Evolutionary conservation across 2,113 vertebrate species (phyloP).

Genomic region (Sinocyclocheilus rhinocerous): DNA sequence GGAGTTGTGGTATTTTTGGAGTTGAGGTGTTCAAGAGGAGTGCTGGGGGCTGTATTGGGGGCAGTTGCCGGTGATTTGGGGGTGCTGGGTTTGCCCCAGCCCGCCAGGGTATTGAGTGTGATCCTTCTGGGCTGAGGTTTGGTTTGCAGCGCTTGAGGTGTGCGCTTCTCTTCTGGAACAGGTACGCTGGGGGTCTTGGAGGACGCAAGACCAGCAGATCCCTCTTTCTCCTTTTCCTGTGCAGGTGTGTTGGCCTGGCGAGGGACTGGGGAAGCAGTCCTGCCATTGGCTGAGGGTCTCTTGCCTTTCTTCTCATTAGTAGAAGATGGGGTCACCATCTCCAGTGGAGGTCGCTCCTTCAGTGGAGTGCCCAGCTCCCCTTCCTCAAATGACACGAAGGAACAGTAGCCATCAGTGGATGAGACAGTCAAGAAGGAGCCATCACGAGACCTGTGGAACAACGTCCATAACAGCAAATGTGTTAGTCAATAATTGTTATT

Average conservation of each 20-base stretch:
- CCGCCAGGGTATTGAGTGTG: slow-evolving; percentile 87
- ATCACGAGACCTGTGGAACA: slow-evolving; percentile 85
- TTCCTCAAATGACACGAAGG: slow-evolving; percentile 90
- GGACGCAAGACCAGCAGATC: slow-evolving; percentile 29
- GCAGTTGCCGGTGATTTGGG: slow-evolving; percentile 61
- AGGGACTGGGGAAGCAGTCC: slow-evolving; percentile 64
- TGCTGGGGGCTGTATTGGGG: slow-evolving; percentile 59
- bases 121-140: slow-evolving; percentile 84
- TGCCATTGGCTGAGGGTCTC: slow-evolving; percentile 62
- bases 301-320: slow-evolving; percentile 86
- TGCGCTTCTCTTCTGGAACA: slow-evolving; percentile 77
- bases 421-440: slow-evolving; percentile 92
- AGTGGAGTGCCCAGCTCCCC: slow-evolving; percentile 87
- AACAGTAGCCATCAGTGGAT: slow-evolving; percentile 97
- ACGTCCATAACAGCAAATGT: not conserved
- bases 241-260: slow-evolving; percentile 48
- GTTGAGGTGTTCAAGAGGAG: no score
- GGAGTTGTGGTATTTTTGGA: no score
- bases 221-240: slow-evolving; percentile 66
- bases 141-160: slow-evolving; percentile 68
- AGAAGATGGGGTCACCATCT: slow-evolving; percentile 68
- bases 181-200: slow-evolving; percentile 46
- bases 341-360: slow-evolving; percentile 85
- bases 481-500: not conserved
- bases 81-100: slow-evolving; percentile 83